Conservation (phyloP, 2,888 invertebrate species). For the Steinernema carpocapsae region DNA sequence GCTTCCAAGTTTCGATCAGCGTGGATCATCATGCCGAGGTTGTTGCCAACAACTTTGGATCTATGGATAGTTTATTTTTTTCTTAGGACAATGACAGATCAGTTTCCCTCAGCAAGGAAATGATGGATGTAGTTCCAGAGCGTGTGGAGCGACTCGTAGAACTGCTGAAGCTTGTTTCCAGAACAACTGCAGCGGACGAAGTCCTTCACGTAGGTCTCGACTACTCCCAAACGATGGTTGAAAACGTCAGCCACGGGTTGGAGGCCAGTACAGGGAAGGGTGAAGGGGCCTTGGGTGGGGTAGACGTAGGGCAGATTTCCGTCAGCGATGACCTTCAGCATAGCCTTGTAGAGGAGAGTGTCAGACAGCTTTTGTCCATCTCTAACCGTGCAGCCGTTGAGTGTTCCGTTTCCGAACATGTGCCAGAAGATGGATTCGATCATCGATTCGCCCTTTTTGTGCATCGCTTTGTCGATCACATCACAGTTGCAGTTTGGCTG, state of each 20-base stretch:
- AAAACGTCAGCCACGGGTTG: neutral
- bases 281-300: slow-evolving; percentile 2
- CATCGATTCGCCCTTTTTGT: neutral
- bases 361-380: neutral
- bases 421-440: neutral
- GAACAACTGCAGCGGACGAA: neutral
- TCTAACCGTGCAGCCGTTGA: neutral
- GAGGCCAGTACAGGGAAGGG: neutral
- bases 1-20: too few relatives aligned
- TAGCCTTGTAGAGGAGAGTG: neutral
- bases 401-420: neutral
- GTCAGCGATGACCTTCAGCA: neutral
- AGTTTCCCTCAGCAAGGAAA: too few relatives aligned
- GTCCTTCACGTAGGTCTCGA: neutral
- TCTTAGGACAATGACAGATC: too few relatives aligned
- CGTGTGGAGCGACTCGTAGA: neutral
- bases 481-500: neutral
- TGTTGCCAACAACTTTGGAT: too few relatives aligned
- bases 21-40: too few relatives aligned
- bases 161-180: neutral
- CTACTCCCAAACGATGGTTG: neutral
- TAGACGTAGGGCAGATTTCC: neutral
- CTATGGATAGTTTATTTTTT: too few relatives aligned
- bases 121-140: neutral
- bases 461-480: neutral